Percentiles rank a stretch among this genome's conserved stretches.
Evolutionary conservation across 2,888 invertebrate genomes (phyloP).

Genomic region (Orchesellides sinensis): DNA sequence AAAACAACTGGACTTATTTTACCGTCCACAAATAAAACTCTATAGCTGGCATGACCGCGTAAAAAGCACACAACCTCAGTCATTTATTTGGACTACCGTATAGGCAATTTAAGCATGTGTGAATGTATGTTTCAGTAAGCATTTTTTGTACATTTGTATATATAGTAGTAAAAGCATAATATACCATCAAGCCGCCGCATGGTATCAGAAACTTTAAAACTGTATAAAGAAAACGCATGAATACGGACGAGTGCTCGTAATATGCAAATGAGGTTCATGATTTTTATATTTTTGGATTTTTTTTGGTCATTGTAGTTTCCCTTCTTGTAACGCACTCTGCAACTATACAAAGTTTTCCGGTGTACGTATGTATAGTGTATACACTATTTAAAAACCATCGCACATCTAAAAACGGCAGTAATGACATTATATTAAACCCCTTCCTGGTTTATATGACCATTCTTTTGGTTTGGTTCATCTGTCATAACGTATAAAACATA

Average conservation of each 20-base stretch:
- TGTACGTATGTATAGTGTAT: constrained; percentile 1
- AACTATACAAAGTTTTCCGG: neutral
- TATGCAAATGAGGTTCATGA: constrained; percentile 68
- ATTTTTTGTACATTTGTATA: too few relatives aligned
- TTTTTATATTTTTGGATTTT: constrained; percentile 70
- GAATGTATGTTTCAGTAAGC: neutral
- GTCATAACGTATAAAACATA: neutral
- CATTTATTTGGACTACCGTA: neutral
- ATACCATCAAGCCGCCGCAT: neutral
- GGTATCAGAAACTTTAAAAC: neutral
- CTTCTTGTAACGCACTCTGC: neutral
- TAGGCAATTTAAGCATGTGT: neutral
- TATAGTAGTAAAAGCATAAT: too few relatives aligned
- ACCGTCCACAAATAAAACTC: too few relatives aligned
- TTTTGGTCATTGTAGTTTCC: constrained; percentile 48
- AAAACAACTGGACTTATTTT: too few relatives aligned
- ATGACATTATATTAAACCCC: neutral
- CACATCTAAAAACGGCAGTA: neutral
- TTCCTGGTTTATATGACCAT: neutral
- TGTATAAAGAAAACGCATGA: neutral
- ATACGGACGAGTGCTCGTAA: constrained; percentile 31
- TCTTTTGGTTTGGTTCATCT: neutral
- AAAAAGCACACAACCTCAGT: too few relatives aligned
- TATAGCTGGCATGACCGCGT: too few relatives aligned
- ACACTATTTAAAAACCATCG: neutral